Evolutionary conservation across 30 jellyfish, hydroid and myxozoan genomes (phyloP), one percentile per base, ranked within the genome.

Genomic region (Turritopsis rubra): DNA sequence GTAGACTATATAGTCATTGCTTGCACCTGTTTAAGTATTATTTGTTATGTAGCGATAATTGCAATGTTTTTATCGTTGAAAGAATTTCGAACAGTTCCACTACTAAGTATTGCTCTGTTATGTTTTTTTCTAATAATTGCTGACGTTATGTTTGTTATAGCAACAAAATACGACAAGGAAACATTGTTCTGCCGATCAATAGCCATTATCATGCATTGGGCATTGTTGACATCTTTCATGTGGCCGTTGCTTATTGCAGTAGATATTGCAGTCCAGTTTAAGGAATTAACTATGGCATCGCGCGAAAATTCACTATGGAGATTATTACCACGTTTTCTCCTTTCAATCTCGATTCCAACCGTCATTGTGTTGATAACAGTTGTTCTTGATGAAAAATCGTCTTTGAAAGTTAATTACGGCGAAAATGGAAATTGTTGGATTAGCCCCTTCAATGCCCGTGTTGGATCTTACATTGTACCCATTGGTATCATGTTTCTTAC

Each of bases 11-110:
- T 17, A 21, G 17, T 25, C 28, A 26, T 66, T 5, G 17, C 30
- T n/a, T 22, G 76, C 28, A 66, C 76, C 8, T 25, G 29, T 17
- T 25, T 66, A 8, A 66, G 76, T 25, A 66, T 66, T 66, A 1
- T 66, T n/a, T 7, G 76, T 66, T 66, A 66, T 18, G 17, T 66
- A 7, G 8, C 29, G 76, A 66, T 66, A 21, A 66, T 66, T 18
- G 30, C 76, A 21, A 66, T 18, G 17, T 66, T n/a, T 17, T 66
- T 66, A n/a, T n/a, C 30, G 8, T 7, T 66, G 29, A 66, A 66
- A 26, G 76, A 66, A n/a, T 66, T 66, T 22, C 28, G 76, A 66
- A 66, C 76, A n/a, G 17, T 66, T n/a, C 76, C 76, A 17, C 29
- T 22, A 66, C 17, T 7, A 17, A 66, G 30, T 66, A 66, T n/a